phyloP scores from a whole-genome alignment of 1,140 invertebrate species.

The Apis mellifera region Amel_HAv3.1 CM009942.2:8027501-8028000 shows the following conservation, averaged over 20 bases:
- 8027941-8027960: neutral
- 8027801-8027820: slow-evolving; percentile 12
- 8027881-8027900: neutral
- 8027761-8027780: neutral
- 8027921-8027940: neutral
- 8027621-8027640: neutral
- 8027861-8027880: neutral
- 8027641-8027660: neutral
- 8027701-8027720: neutral
- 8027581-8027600: neutral
- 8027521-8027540: too few species aligned
- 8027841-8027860: slow-evolving; percentile 15
- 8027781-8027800: neutral
- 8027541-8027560: neutral
- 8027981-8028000: too few species aligned
- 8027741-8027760: neutral
- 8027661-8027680: too few species aligned
- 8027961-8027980: neutral
- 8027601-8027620: neutral
- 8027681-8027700: too few species aligned
- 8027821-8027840: neutral
- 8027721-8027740: neutral
- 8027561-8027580: neutral
- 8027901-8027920: neutral
- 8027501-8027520: neutral